A percentile compares a stretch with the other conserved stretches of the same genome.
Evolutionary conservation across 2,888 invertebrate species (phyloP).

Genomic region (Dexiosoma caninum): DNA sequence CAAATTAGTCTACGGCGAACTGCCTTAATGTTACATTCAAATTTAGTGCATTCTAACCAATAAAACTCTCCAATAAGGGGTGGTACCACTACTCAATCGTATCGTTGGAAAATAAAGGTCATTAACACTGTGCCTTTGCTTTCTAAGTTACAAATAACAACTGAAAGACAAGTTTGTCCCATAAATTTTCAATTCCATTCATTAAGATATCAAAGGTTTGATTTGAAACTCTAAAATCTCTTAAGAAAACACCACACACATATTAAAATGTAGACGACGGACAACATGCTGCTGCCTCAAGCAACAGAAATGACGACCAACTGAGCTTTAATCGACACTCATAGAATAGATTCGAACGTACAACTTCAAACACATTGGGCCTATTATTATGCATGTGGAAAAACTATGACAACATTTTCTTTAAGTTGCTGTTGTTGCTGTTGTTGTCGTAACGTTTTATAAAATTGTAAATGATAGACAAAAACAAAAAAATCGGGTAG

Average conservation of each 20-base stretch:
- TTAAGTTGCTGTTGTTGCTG: background rate
- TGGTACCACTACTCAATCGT: background rate
- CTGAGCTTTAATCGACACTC: slow-evolving; percentile 58
- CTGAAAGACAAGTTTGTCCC: slow-evolving; percentile 14
- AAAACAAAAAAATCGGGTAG: background rate
- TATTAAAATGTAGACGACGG: background rate
- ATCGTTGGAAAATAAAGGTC: slow-evolving; percentile 5
- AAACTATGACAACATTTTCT: slow-evolving; percentile 4
- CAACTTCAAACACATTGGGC: slow-evolving; percentile 20
- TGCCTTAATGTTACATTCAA: background rate
- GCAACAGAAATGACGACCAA: slow-evolving; percentile 29
- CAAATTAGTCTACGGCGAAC: background rate
- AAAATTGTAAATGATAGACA: background rate
- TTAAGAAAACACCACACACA: background rate
- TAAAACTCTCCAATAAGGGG: background rate
- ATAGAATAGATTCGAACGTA: slow-evolving; percentile 13
- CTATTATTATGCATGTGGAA: slow-evolving; percentile 26
- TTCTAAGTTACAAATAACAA: background rate
- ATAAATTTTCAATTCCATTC: slow-evolving; percentile 53
- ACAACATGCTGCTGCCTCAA: background rate
- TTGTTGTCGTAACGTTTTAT: background rate
- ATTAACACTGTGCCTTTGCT: slow-evolving; percentile 2
- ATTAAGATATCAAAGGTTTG: slow-evolving; percentile 57
- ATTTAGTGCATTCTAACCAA: background rate
- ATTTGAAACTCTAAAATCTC: slow-evolving; percentile 18